Evolutionary conservation across 2,888 invertebrate species (phyloP), one percentile per base, ranked within the genome.

Genomic region (Harpalus rufipes): DNA sequence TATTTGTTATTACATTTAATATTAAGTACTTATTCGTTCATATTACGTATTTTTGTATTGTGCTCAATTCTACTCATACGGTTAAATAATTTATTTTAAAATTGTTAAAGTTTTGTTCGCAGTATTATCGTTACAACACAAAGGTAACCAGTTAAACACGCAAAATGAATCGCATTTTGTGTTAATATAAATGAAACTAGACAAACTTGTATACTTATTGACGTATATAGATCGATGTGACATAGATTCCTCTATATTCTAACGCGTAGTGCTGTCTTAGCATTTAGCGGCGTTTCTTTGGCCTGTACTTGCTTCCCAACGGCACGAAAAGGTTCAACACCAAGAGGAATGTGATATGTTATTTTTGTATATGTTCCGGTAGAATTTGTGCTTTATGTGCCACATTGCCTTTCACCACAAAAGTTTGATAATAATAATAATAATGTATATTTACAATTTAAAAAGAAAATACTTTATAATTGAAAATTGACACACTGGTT

Each of bases 41-140:
- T 81, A 68, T 81, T 78, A 84, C 84, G 84, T 84, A 84, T 84
- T 84, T 81, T 84, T 84, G 84, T 84, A 84, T 84, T 84, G 84
- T 84, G 78, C 84, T 84, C 84, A 78, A 82, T 82, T 82, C 44
- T 84, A 84, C 51, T 76, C 65, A 84, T 83, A 74, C 59, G 61
- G 74, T 59, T 83, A 61, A 76, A 78, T 82, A 82, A 65, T 83
- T 83, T 83, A 83, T 83, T 83, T 74, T 32, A 59, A 83, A 83
- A 44, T 83, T 83, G 83, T 83, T 83, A 78, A 63, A 78, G 63
- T 78, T 76, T 61, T 78, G 21, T 83, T 83, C 65, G 51, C 84
- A 84, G 84, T 84, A 84, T 84, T 84, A 84, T 74, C 74, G 74
- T 83, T 83, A 78, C 32, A 78, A 78, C 56, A 78, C 32, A 78